These are phyloP conservation scores for Ochropacha duplaris DNA, from an alignment of 2,888 invertebrate genomes.

Conservation along the genomic window DNA sequence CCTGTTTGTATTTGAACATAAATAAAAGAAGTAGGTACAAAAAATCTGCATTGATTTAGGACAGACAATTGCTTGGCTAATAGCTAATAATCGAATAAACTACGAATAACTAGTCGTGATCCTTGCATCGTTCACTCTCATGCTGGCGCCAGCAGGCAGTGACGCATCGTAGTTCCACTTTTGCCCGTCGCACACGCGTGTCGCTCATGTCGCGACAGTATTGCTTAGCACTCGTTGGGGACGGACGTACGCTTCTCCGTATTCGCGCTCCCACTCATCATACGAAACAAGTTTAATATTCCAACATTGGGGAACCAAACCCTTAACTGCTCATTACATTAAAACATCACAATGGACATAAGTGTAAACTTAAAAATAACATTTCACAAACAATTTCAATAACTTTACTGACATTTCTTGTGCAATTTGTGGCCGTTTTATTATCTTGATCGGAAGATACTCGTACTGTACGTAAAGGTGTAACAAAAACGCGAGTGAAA, in stretches of 20 bases:
- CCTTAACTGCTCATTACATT: slow-evolving; percentile 24
- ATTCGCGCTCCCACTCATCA: slow-evolving; percentile 34
- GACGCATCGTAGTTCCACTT: slow-evolving; percentile 61
- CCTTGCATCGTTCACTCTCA: slow-evolving; percentile 41
- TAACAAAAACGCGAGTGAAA: slow-evolving; percentile 68
- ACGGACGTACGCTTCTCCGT: slow-evolving; percentile 58
- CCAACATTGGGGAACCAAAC: slow-evolving; percentile 32
- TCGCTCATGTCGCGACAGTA: slow-evolving; percentile 67
- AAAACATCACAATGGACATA: slow-evolving; percentile 61
- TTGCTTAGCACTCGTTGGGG: slow-evolving; percentile 53
- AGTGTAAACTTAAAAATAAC: slow-evolving; percentile 45
- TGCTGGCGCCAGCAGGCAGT: slow-evolving; percentile 18
- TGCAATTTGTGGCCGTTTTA: slow-evolving; percentile 67
- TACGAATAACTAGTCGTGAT: slow-evolving; percentile 51
- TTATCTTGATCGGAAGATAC: slow-evolving; percentile 66
- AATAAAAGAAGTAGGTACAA: not conserved
- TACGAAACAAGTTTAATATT: slow-evolving; percentile 75
- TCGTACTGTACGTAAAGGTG: slow-evolving; percentile 65
- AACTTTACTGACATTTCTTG: slow-evolving; percentile 55
- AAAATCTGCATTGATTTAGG: slow-evolving; percentile 11
- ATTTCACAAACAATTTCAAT: slow-evolving; percentile 44
- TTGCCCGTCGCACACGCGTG: slow-evolving; percentile 49
- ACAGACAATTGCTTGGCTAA: slow-evolving; percentile 32
- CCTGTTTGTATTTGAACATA: no score
- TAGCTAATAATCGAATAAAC: slow-evolving; percentile 51